phyloP scores from a whole-genome alignment of 2,797 vertebrate species.

The Cyclura pinguis region DNA sequence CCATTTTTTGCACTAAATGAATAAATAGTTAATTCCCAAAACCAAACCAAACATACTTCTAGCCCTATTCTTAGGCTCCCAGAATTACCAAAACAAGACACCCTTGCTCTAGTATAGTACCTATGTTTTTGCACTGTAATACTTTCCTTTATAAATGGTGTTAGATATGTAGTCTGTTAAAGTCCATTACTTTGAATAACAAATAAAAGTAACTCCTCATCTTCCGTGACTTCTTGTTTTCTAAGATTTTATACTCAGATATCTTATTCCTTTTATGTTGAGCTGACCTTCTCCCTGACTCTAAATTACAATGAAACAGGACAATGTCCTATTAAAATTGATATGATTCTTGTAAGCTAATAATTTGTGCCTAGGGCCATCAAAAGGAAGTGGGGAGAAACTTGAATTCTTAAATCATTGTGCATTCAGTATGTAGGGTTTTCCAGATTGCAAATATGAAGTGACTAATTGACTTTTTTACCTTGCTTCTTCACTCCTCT shows the following conservation, averaged over 20 bases:
- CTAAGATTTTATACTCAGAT: neutral
- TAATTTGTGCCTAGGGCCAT: constrained; percentile 6
- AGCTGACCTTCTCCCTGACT: neutral
- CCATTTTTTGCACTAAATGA: neutral
- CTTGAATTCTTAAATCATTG: neutral
- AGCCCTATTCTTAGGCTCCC: neutral
- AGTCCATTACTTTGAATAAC: neutral
- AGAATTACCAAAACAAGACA: neutral
- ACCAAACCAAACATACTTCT: too few relatives aligned
- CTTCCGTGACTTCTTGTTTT: neutral
- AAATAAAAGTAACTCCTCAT: neutral
- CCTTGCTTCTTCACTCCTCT: neutral
- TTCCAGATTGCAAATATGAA: neutral
- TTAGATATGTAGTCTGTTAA: neutral
- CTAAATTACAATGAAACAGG: constrained; percentile 25
- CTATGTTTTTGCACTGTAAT: neutral
- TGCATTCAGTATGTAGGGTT: neutral
- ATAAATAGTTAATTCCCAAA: neutral
- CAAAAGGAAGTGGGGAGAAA: neutral
- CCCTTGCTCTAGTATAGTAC: neutral
- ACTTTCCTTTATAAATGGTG: neutral
- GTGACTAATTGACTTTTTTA: neutral
- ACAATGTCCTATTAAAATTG: constrained; percentile 31
- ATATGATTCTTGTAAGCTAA: constrained; percentile 19
- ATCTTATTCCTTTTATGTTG: neutral